Evolutionary conservation across 2,113 vertebrate species (phyloP).

Genomic region (Tricholaema leucomelas): DNA sequence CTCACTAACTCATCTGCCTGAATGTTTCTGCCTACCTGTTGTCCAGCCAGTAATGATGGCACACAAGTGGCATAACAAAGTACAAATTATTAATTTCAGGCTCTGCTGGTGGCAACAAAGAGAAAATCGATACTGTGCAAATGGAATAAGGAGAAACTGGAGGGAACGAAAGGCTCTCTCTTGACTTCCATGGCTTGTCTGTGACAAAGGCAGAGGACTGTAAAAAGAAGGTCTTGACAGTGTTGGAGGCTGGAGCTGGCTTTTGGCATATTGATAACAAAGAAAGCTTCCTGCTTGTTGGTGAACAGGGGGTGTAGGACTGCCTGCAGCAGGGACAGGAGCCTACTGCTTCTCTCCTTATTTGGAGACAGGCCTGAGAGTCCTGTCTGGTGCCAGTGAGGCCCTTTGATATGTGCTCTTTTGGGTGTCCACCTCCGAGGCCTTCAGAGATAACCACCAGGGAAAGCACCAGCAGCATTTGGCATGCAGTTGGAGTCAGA

Average conservation of each 20-base stretch:
- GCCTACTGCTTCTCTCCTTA: accelerated
- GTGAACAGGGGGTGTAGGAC: neutral
- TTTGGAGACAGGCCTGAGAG: neutral
- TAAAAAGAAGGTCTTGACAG: neutral
- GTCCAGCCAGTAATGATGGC: neutral
- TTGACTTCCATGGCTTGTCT: neutral
- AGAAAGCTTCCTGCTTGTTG: neutral
- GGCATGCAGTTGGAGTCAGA: accelerated
- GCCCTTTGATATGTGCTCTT: neutral
- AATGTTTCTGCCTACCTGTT: neutral
- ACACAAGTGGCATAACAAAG: conserved; percentile 13
- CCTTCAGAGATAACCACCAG: neutral
- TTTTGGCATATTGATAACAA: neutral
- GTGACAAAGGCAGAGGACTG: neutral
- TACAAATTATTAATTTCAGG: conserved; percentile 61
- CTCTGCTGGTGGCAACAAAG: conserved; percentile 31
- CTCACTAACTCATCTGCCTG: neutral
- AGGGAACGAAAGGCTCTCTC: neutral
- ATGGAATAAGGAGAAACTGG: conserved; percentile 18
- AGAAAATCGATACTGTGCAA: conserved; percentile 58
- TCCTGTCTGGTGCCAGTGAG: accelerated
- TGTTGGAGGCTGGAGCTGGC: neutral
- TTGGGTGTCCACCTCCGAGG: neutral
- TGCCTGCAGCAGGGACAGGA: neutral
- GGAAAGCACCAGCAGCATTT: neutral